Evolutionary conservation across 2,888 invertebrate genomes (phyloP), one percentile per base, ranked within the genome.

Genomic region (Pachymerium ferrugineum): DNA sequence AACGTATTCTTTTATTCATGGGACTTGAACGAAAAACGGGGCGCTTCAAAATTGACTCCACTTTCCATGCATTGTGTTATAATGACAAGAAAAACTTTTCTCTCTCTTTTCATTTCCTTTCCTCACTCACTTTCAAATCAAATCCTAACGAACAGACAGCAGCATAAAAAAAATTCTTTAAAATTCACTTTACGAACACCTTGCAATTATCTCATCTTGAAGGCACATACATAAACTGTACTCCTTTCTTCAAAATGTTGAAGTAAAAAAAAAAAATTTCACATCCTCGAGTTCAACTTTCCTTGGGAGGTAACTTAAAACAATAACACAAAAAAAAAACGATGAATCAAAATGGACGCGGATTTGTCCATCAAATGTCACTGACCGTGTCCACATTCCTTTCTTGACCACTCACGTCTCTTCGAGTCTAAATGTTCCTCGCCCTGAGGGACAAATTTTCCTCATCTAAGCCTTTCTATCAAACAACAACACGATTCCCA

Each of bases 351-450:
- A 62, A 62, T 54, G 54, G 54, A 54, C 25, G 22, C 54, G 54
- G 47, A 54, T 62, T 62, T 62, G 62, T 62, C 62, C 62, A 28
- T 62, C 62, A 62, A 3, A 62, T 62, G 62, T 62, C 62, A 62
- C 62, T 62, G 62, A 62, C 62, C 62, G 62, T 62, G 62, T 62
- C 62, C 28, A 25, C 62, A 62, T 62, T 62, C 62, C 62, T 62
- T 62, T 62, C 62, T 62, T 62, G 62, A 62, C 62, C 62, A 62
- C 28, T 62, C 62, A 62, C 62, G 62, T 62, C 28, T 12, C 14
- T 38, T n/a, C n/a, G n/a, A n/a, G n/a, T n/a, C 12, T 22, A 25
- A 62, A 62, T 62, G 12, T 62, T 62, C 62, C 62, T 62, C 62
- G 62, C 62, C 62, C 38, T 14, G 12, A 25, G 62, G 62, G 62